Evolutionary conservation across 1,140 invertebrate species (phyloP).

Genomic region (Rhysida immarginata): DNA sequence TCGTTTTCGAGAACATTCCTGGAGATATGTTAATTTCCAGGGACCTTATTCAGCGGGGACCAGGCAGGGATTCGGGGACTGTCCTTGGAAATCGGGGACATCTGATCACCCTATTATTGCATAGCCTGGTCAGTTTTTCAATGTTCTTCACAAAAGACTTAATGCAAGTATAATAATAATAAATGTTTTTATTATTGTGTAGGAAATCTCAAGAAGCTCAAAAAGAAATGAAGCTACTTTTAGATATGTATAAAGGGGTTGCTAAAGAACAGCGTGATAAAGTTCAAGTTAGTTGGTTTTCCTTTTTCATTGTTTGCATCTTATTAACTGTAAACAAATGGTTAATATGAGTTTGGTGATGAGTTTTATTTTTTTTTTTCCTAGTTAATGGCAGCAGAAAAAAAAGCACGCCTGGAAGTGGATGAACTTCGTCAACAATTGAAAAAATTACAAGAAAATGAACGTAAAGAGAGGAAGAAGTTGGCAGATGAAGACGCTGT

Average conservation of each 20-base stretch:
- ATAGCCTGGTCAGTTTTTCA: no score
- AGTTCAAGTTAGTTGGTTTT: slow-evolving; percentile 48
- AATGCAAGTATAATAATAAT: no score
- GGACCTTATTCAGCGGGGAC: no score
- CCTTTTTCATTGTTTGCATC: no score
- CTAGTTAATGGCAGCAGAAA: slow-evolving; percentile 77
- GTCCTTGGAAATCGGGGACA: no score
- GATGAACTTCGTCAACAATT: slow-evolving; percentile 56
- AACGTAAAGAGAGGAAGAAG: slow-evolving; percentile 79
- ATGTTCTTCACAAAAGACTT: no score
- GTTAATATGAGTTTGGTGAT: no score
- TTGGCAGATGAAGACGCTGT: slow-evolving; percentile 88
- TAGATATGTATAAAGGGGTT: slow-evolving; percentile 95
- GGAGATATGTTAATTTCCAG: no score
- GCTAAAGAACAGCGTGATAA: slow-evolving; percentile 92
- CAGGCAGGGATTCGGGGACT: no score
- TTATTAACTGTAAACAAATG: no score
- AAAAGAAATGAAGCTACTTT: slow-evolving; percentile 62
- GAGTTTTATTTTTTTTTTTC: slow-evolving; percentile 10
- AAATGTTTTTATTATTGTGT: slow-evolving; percentile 3
- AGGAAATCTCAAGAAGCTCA: slow-evolving; percentile 59
- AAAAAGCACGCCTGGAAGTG: slow-evolving; percentile 71
- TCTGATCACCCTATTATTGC: no score
- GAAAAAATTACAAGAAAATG: slow-evolving; percentile 54
- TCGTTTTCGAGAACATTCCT: no score